These are phyloP conservation scores for Noctua janthe DNA, from an alignment of 2,888 invertebrate genomes.

Conservation along the genomic window DNA sequence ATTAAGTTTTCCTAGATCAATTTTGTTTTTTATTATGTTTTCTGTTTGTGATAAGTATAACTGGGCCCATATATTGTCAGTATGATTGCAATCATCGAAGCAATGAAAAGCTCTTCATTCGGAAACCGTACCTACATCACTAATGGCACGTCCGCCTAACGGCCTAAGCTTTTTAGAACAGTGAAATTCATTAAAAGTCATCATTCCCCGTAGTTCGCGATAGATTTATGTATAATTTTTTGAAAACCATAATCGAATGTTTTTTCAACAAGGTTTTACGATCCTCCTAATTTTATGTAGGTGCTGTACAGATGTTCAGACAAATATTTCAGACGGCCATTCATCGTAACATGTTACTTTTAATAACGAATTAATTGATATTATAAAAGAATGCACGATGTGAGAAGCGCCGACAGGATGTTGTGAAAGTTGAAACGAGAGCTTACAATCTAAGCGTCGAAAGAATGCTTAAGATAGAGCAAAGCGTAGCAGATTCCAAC, in stretches of 20 bases:
- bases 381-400: constrained; percentile 53
- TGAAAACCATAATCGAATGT: background rate
- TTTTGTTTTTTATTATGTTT: background rate
- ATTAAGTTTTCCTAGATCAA: background rate
- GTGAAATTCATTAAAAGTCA: constrained; percentile 20
- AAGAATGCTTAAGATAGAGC: constrained; percentile 54
- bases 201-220: background rate
- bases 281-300: background rate
- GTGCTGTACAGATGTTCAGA: background rate
- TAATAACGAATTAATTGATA: constrained; percentile 55
- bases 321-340: constrained; percentile 27
- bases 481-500: constrained; percentile 32
- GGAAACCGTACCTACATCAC: background rate
- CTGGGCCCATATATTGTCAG: background rate
- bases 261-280: constrained; percentile 8
- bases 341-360: constrained; percentile 18
- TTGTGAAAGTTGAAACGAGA: constrained; percentile 61
- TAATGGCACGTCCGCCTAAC: background rate
- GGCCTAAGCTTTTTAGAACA: constrained; percentile 1
- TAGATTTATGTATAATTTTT: background rate
- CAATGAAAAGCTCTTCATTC: constrained; percentile 11
- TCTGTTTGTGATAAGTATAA: constrained; percentile 1
- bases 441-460: constrained; percentile 55
- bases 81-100: background rate
- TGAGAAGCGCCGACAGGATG: constrained; percentile 60